A percentile compares a stretch with the other conserved stretches of the same genome.
Evolutionary conservation across 2,797 vertebrate genomes (phyloP).

Genomic region (Morelia viridis): DNA sequence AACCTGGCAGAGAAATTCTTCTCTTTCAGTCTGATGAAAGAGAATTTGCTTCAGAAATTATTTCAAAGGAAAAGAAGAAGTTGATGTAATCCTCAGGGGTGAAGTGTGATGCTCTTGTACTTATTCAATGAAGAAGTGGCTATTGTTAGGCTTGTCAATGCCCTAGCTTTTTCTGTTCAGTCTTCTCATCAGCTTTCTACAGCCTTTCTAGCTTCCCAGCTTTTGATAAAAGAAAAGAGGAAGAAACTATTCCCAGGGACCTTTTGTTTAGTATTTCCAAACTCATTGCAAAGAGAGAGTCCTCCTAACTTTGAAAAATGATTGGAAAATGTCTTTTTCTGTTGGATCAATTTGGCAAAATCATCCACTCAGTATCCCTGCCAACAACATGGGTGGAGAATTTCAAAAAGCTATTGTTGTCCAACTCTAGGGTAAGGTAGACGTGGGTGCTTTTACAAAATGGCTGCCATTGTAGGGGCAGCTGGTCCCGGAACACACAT

Average conservation of each 20-base stretch:
- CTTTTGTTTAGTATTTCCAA: background rate
- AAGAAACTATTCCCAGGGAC: background rate
- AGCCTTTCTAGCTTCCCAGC: background rate
- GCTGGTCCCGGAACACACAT: too few relatives aligned
- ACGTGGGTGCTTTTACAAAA: too few relatives aligned
- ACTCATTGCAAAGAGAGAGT: background rate
- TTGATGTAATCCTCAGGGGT: background rate
- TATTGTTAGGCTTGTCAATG: background rate
- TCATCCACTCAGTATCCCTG: too few relatives aligned
- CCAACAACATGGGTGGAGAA: too few relatives aligned
- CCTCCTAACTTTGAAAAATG: too few relatives aligned
- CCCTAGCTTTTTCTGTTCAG: background rate
- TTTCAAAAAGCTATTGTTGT: too few relatives aligned
- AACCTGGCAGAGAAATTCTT: background rate
- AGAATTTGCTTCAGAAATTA: background rate
- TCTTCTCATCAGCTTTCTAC: background rate
- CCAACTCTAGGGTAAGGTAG: too few relatives aligned
- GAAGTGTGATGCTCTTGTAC: background rate
- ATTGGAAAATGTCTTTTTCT: too few relatives aligned
- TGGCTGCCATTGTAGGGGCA: too few relatives aligned
- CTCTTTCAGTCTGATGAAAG: background rate
- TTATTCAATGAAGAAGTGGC: background rate
- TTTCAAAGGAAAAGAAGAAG: background rate
- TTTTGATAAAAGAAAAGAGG: background rate
- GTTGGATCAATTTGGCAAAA: too few relatives aligned